phyloP scores from a whole-genome alignment of 1,140 invertebrate species.

The Luehdorfia chinensis region DNA sequence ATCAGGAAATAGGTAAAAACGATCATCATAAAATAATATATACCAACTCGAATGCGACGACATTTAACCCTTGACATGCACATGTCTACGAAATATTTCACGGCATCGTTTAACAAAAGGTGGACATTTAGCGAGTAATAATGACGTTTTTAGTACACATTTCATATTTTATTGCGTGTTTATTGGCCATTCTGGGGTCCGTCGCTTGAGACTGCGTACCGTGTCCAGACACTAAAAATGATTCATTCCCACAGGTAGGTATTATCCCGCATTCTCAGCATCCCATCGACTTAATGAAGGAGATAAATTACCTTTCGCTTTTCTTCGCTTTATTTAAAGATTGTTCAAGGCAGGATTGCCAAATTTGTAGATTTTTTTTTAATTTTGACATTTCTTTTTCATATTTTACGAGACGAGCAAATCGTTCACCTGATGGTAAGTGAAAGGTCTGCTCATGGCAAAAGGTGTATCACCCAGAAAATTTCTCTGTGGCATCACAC shows the following conservation, averaged over 20 bases:
- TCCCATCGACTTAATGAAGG: slow-evolving; percentile 46
- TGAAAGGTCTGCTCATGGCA: no score
- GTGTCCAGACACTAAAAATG: slow-evolving; percentile 47
- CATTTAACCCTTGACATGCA: slow-evolving; percentile 34
- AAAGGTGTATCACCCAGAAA: no score
- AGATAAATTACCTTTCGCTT: no score
- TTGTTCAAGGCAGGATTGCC: no score
- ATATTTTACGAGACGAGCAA: no score
- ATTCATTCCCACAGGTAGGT: slow-evolving; percentile 49
- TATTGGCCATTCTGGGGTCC: slow-evolving; percentile 58
- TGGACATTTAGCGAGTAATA: slow-evolving; percentile 66
- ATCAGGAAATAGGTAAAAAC: no score
- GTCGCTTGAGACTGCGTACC: slow-evolving; percentile 32
- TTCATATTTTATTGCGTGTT: slow-evolving; percentile 70
- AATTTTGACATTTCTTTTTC: no score
- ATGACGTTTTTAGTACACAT: slow-evolving; percentile 62
- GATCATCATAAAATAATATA: no score
- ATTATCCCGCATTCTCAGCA: slow-evolving; percentile 27
- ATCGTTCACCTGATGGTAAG: no score
- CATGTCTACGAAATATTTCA: slow-evolving; percentile 39
- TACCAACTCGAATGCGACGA: slow-evolving; percentile 25
- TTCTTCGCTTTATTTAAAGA: no score
- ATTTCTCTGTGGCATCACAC: no score
- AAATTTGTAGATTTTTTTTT: no score
- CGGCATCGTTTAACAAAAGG: slow-evolving; percentile 64